These are phyloP conservation scores for Melolontha melolontha DNA, from an alignment of 2,888 invertebrate species.

Conservation along the genomic window DNA sequence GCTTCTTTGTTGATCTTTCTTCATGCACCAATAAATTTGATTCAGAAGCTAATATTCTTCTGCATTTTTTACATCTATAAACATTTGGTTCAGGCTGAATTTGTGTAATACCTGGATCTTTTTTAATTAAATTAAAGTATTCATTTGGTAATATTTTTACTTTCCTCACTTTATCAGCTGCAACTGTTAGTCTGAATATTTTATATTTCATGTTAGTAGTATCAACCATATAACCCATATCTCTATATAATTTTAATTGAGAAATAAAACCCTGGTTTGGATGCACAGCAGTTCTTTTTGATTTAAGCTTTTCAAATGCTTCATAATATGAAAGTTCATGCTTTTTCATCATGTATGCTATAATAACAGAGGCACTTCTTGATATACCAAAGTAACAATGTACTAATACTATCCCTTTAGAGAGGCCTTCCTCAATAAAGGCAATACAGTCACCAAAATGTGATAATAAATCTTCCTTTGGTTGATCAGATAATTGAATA, in stretches of 20 bases:
- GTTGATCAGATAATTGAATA: constrained; percentile 85
- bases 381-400: constrained; percentile 95
- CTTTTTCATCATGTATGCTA: constrained; percentile 90
- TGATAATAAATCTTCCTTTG: constrained; percentile 85
- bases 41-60: constrained; percentile 83
- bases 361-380: constrained; percentile 87
- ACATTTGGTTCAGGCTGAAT: constrained; percentile 84
- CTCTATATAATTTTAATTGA: constrained; percentile 82
- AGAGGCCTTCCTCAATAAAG: constrained; percentile 79
- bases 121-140: constrained; percentile 81
- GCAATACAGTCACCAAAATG: constrained; percentile 81
- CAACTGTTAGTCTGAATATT: constrained; percentile 80
- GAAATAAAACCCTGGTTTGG: constrained; percentile 86
- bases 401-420: constrained; percentile 79
- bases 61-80: constrained; percentile 86
- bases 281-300: constrained; percentile 77
- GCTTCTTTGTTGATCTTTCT: constrained; percentile 61
- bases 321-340: constrained; percentile 78
- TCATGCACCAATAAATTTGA: constrained; percentile 82
- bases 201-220: constrained; percentile 78
- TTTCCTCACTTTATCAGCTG: constrained; percentile 84
- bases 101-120: constrained; percentile 81
- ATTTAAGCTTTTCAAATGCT: constrained; percentile 77
- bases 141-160: constrained; percentile 86
- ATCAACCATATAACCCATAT: constrained; percentile 82